Evolutionary conservation across 2,113 vertebrate species (phyloP), one percentile per base, ranked within the genome.

Genomic region (Gyps fulvus): DNA sequence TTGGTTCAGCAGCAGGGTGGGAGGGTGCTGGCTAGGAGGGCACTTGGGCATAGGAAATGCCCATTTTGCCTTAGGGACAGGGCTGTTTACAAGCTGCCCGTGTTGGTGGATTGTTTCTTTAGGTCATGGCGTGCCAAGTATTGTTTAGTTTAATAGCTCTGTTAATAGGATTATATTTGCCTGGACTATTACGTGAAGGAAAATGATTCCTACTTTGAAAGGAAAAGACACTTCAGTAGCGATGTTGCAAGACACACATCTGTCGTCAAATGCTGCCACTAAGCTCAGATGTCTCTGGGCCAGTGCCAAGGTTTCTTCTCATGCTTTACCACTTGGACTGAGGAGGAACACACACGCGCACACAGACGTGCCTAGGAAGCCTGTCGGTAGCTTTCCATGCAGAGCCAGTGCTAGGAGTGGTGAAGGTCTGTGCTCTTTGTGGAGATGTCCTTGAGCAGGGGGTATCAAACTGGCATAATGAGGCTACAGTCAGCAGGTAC

Each of bases 131-230:
- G 1, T 97, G 95, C 95, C 97, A 96, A 97, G 95, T 96, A 96
- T 96, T 97, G 93, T 97, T 97, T 96, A 73, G 74, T 89, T 97
- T 97, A 96, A 97, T 94, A 95, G 84, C 47, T 32, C 82, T 80
- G 87, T 95, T 96, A 97, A 97, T 95, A 93, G 96, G 95, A 96
- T 95, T 97, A 93, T 95, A 91, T 97, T 90, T 96, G 93, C 95
- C 96, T 95, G 95, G 74, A 42, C 94, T 71, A 27, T 96, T 97
- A 97, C 89, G 84, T 94, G 93, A 63, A 91, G 91, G 96, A 95
- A 97, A 96, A 97, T 11, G 84, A 97, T 94, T 96, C 89, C 89
- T 91, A 3, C 87, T 96, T 95, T 95, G 97, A 90, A 95, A 95
- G 95, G 94, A 96, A 94, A 95, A 96, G 95, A 97, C 87, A 91